phyloP scores from a whole-genome alignment of 2,113 vertebrate genomes.

The Stigmatopora nigra region DNA sequence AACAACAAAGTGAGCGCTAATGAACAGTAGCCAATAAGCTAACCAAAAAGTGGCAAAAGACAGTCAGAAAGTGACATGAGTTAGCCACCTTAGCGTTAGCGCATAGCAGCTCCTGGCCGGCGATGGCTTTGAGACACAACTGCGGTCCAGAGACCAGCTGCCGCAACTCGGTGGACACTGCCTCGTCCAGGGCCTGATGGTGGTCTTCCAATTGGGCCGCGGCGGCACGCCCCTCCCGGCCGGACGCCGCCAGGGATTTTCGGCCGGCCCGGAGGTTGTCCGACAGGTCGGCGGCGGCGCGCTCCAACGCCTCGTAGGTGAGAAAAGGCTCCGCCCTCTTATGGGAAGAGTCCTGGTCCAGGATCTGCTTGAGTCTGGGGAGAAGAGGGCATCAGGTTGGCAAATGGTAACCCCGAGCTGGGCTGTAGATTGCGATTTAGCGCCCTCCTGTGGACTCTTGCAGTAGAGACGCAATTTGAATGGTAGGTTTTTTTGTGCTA shows the following conservation, averaged over 20 bases:
- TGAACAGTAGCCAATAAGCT: too few relatives aligned
- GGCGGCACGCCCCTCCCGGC: constrained; percentile 65
- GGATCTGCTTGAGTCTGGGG: constrained; percentile 77
- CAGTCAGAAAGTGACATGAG: not conserved
- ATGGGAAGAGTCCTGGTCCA: constrained; percentile 63
- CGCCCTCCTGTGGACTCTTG: too few relatives aligned
- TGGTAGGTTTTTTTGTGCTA: too few relatives aligned
- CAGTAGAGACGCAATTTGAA: too few relatives aligned
- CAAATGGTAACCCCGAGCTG: not conserved
- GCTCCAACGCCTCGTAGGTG: constrained; percentile 75
- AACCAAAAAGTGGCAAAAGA: too few relatives aligned
- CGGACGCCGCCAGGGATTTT: constrained; percentile 62
- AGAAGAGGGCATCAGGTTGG: not conserved
- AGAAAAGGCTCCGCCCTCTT: constrained; percentile 75
- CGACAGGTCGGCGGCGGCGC: constrained; percentile 68
- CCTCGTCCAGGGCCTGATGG: constrained; percentile 64
- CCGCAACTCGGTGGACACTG: constrained; percentile 72
- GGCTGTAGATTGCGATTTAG: too few relatives aligned
- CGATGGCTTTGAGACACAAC: constrained; percentile 66
- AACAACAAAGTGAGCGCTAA: too few relatives aligned
- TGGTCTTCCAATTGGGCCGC: constrained; percentile 65
- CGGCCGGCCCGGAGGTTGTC: constrained; percentile 58
- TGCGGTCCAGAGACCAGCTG: constrained; percentile 73
- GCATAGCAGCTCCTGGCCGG: constrained; percentile 66
- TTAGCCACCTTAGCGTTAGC: constrained; percentile 71